A percentile compares a stretch with the other conserved stretches of the same genome.
Conservation (phyloP, 2,113 vertebrate genomes). For the Catharus minimus region DNA sequence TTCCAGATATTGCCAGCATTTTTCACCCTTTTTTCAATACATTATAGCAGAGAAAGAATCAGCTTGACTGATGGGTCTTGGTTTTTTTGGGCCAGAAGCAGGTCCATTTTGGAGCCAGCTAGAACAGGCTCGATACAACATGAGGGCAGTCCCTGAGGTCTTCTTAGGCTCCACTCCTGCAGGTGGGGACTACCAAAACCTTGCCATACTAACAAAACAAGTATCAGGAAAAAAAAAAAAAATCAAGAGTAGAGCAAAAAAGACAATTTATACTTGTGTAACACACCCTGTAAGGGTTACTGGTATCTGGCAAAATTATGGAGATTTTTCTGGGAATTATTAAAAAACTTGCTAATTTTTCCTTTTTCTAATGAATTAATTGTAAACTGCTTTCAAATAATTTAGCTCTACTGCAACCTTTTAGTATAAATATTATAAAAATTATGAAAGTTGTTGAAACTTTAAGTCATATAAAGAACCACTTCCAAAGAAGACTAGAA, state of each 20-base stretch:
- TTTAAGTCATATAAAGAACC: background rate
- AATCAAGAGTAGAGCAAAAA: background rate
- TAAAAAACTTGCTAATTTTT: background rate
- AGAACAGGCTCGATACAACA: accelerated
- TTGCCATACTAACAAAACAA: background rate
- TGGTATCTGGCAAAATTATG: background rate
- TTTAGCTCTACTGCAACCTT: background rate
- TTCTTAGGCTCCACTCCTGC: too few species aligned
- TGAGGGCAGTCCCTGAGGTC: too few species aligned
- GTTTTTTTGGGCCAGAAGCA: background rate
- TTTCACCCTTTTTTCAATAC: background rate
- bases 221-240: background rate
- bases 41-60: background rate
- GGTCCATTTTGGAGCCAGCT: background rate
- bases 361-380: background rate
- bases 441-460: background rate
- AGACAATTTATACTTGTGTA: background rate
- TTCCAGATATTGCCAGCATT: background rate
- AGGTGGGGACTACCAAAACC: background rate
- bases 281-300: too few species aligned
- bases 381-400: background rate
- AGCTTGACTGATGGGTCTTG: background rate
- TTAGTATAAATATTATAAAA: background rate
- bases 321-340: background rate
- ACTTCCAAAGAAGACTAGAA: background rate